Base-by-base conservation (phyloP, 2,113 vertebrate species). In the Mastomys coucha region DNA sequence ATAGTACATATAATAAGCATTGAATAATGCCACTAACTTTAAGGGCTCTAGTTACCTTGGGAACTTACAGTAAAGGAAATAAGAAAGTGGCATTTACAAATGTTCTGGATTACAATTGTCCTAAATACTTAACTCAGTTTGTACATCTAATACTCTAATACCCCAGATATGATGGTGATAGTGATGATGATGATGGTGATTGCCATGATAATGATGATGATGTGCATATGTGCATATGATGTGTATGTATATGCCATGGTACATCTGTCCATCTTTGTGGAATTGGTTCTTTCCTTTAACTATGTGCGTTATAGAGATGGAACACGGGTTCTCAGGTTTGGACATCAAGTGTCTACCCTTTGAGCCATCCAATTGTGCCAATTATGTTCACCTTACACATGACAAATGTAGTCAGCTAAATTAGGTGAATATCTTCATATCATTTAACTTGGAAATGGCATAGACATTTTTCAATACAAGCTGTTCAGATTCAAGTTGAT, bases 1-100 rank as follows among this genome's bases (percentile, higher is more conserved):
- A 45, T 56, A 39, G 85, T 92, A 33, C 12, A 22, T 88, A 93
- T 72, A 95, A 51, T 89, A 96, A 88, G 51, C n/a, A 94, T 56
- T 51, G 31, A 76, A 12, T 89, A 8, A 10, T 72, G 82, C 88
- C 26, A 58, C 20, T 10, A 80, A 76, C 31, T 90, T 95, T 20
- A 73, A 69, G 1, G 76, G 56, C 31, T 94, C 11, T 91, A 89
- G 2, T 45, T 89, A 24, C 26, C 7, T 72, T 92, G 80, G 36
- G 20, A 60, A 19, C 69, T 93, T 87, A 73, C 60, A 89, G 24
- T 51, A 78, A 96, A 93, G 26, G 73, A 84, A 89, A 36, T 65
- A 69, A 56, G 63, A 96, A 93, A 80, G 8, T 69, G 67, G 33
- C 45, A 76, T 81, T 92, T 94, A n/a, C 70, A 45, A 33, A 11